A percentile compares a stretch with the other conserved stretches of the same genome.
Conservation (phyloP, 2,797 vertebrate genomes). For the Allobates femoralis region DNA sequence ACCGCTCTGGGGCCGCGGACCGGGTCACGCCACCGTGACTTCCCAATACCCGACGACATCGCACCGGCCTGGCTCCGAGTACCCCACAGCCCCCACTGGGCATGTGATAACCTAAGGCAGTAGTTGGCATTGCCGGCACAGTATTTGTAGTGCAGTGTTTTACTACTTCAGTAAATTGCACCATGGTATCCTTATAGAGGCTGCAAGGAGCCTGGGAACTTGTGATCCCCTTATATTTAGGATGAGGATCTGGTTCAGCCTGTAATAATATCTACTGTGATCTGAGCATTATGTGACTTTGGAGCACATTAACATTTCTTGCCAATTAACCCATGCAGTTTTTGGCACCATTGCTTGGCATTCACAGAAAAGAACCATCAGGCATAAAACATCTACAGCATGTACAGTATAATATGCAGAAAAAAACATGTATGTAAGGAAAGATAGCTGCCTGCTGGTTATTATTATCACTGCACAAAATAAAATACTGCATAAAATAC, state of each 20-base stretch:
- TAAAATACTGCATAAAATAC: not conserved
- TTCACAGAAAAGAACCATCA: not conserved
- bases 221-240: slow-evolving; percentile 13
- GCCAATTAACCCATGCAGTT: slow-evolving; percentile 24
- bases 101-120: not conserved
- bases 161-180: slow-evolving; percentile 1
- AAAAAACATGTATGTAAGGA: not conserved
- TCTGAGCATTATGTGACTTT: slow-evolving; percentile 42
- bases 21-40: too few species aligned
- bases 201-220: slow-evolving; percentile 6
- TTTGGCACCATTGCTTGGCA: slow-evolving; percentile 35
- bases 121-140: not conserved
- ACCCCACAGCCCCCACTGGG: too few species aligned
- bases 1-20: too few species aligned
- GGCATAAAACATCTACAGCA: not conserved
- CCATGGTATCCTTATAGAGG: slow-evolving; percentile 15
- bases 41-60: too few species aligned
- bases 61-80: too few species aligned
- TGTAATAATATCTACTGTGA: slow-evolving; percentile 36
- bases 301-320: slow-evolving; percentile 41
- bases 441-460: not conserved
- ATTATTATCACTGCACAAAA: not conserved
- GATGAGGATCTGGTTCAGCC: slow-evolving; percentile 27
- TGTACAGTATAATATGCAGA: not conserved
- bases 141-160: not conserved